phyloP scores from a whole-genome alignment of 2,113 vertebrate species.

The Anoplopoma fimbria region DNA sequence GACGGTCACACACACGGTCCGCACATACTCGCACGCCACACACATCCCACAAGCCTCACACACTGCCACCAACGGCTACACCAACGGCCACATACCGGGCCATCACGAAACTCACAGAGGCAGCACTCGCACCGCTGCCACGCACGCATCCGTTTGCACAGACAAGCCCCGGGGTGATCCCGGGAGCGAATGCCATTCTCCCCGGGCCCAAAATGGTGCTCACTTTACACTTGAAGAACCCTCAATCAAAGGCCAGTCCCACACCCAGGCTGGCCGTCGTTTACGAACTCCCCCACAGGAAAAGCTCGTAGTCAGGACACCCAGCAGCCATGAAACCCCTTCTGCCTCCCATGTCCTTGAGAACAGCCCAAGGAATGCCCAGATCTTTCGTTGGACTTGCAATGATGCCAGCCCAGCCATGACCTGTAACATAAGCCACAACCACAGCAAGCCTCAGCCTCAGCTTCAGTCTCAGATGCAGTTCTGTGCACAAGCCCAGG shows the following conservation, averaged over 20 bases:
- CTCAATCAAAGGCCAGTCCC: conserved; percentile 74
- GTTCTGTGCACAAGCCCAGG: conserved; percentile 78
- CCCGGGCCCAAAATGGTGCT: conserved; percentile 80
- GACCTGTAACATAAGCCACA: conserved; percentile 69
- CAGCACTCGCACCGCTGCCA: conserved; percentile 58
- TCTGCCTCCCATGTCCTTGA: conserved; percentile 47
- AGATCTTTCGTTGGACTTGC: conserved; percentile 53
- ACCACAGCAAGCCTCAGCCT: conserved; percentile 72
- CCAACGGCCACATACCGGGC: conserved; percentile 82
- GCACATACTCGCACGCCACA: conserved; percentile 71
- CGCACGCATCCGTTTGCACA: conserved; percentile 84
- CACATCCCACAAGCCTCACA: conserved; percentile 63
- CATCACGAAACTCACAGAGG: conserved; percentile 74
- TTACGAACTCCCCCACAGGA: conserved; percentile 80
- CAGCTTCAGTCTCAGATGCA: conserved; percentile 73
- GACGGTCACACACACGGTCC: conserved; percentile 78
- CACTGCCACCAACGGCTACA: conserved; percentile 71
- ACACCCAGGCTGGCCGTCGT: conserved; percentile 75
- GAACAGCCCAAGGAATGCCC: conserved; percentile 56
- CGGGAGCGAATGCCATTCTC: conserved; percentile 74
- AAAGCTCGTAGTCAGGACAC: conserved; percentile 60
- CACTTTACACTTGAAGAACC: conserved; percentile 87
- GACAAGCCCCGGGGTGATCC: conserved; percentile 81
- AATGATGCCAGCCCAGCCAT: conserved; percentile 48
- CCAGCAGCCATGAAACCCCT: conserved; percentile 64